Percentiles rank a stretch among this genome's conserved stretches.
Evolutionary conservation across 2,888 invertebrate genomes (phyloP).

Genomic region (Schrankia costaestrigalis): DNA sequence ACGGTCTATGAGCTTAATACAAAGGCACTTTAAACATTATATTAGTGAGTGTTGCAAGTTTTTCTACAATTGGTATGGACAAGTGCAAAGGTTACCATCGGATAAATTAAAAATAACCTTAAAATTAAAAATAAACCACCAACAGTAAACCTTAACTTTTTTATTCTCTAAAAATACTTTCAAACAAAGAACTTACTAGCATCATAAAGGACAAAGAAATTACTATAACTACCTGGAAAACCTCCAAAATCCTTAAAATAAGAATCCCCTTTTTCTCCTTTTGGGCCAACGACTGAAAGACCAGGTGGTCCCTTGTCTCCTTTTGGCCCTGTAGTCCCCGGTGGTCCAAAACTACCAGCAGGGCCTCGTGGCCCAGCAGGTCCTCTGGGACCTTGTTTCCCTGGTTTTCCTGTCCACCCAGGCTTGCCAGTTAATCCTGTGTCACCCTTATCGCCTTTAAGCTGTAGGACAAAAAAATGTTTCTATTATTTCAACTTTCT

Average conservation of each 20-base stretch:
- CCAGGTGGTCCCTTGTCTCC: conserved; percentile 54
- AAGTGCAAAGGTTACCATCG: too few relatives aligned
- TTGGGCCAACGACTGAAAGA: conserved; percentile 51
- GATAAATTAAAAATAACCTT: too few relatives aligned
- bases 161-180: too few relatives aligned
- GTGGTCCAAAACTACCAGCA: conserved; percentile 33
- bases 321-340: conserved; percentile 48
- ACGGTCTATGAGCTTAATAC: too few relatives aligned
- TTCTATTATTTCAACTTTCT: too few relatives aligned
- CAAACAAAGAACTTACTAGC: too few relatives aligned
- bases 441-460: conserved; percentile 56
- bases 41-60: too few relatives aligned
- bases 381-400: conserved; percentile 37
- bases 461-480: too few relatives aligned
- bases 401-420: conserved; percentile 43
- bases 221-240: not conserved
- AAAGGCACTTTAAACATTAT: too few relatives aligned
- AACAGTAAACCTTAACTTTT: too few relatives aligned
- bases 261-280: conserved; percentile 50
- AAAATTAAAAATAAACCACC: too few relatives aligned
- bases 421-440: conserved; percentile 41
- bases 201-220: not conserved
- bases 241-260: conserved; percentile 2
- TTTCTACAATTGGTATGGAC: too few relatives aligned
- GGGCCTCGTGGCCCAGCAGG: conserved; percentile 34